Conservation (phyloP, 1,140 invertebrate genomes). For the Nasonia giraulti region DNA sequence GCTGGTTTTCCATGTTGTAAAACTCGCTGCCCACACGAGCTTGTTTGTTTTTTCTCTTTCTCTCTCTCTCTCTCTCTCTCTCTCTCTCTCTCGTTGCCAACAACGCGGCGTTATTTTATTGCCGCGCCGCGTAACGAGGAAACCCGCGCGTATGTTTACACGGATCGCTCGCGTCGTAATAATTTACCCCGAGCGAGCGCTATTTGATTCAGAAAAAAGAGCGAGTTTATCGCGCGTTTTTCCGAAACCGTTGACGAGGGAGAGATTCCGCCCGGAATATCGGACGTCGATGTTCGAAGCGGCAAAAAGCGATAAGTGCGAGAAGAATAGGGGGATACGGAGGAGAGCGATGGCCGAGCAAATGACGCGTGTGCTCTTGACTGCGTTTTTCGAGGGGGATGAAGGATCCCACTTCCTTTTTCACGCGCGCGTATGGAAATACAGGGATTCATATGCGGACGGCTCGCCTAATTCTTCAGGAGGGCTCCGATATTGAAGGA, state of each 20-base stretch:
- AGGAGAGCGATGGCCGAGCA: neutral
- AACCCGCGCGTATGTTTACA: no score
- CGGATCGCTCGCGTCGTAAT: neutral
- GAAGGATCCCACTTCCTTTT: neutral
- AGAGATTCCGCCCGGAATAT: no score
- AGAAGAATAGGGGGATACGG: no score
- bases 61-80: neutral
- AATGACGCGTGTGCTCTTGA: neutral
- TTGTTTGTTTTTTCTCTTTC: slow-evolving; percentile 1
- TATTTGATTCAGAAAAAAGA: neutral
- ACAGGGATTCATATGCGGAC: no score
- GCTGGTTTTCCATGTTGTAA: slow-evolving; percentile 39
- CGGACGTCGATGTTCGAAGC: no score
- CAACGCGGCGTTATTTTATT: no score
- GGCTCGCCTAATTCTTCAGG: neutral
- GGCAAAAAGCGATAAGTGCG: no score
- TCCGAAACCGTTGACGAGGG: neutral
- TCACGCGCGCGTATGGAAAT: no score
- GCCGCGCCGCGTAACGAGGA: no score
- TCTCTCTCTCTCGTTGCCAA: no score
- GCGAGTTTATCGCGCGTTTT: neutral
- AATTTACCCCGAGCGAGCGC: neutral
- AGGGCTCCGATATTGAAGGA: neutral
- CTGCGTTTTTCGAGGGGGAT: neutral
- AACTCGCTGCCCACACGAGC: neutral